Evolutionary conservation across 2,113 vertebrate genomes (phyloP).

Genomic region (Nothoprocta perdicaria): DNA sequence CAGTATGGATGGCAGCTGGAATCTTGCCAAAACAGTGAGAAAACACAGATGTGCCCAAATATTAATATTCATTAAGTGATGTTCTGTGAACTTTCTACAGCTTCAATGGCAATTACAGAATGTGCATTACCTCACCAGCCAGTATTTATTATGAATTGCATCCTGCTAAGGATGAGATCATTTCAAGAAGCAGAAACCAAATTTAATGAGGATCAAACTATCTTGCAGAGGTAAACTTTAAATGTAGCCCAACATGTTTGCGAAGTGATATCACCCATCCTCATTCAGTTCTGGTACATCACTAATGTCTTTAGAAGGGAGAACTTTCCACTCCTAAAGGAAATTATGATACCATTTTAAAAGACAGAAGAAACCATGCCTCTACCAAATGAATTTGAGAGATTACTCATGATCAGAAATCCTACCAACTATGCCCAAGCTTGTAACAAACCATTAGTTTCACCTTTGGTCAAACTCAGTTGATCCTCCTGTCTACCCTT

Average conservation of each 20-base stretch:
- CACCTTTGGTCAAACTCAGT: background rate
- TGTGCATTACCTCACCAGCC: slow-evolving; percentile 33
- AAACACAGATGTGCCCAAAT: slow-evolving; percentile 15
- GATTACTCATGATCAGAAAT: background rate
- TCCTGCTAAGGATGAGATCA: slow-evolving; percentile 51
- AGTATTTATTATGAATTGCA: slow-evolving; percentile 32
- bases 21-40: background rate
- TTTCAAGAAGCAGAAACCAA: slow-evolving; percentile 18
- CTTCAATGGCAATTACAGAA: slow-evolving; percentile 17
- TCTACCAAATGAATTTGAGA: background rate
- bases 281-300: background rate
- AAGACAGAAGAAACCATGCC: background rate
- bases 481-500: background rate
- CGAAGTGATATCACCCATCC: background rate
- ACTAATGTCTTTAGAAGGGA: background rate
- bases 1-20: background rate
- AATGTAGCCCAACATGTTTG: background rate
- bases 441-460: background rate
- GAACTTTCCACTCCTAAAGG: background rate
- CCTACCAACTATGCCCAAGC: background rate
- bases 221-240: background rate
- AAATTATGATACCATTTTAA: background rate
- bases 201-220: background rate
- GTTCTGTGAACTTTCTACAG: slow-evolving; percentile 39
- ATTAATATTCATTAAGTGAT: slow-evolving; percentile 21